Base-by-base conservation (phyloP, 2,888 invertebrate species). In the Lochmaea crataegi region DNA sequence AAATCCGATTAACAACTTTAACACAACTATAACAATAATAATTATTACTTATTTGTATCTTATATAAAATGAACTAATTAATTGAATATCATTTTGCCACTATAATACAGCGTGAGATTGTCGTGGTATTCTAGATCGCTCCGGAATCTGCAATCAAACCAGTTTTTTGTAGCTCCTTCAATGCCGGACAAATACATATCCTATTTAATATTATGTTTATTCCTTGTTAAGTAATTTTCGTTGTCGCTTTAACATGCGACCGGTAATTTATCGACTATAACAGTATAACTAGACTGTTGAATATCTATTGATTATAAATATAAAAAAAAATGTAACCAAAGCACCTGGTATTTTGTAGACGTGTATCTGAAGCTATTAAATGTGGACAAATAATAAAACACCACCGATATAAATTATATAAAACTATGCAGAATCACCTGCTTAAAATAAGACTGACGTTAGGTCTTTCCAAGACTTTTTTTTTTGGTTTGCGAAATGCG, bases 351-450 rank as follows among this genome's bases (percentile, higher is more conserved):
- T 51, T 32, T n/a, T 61, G 18, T 32, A 26, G 9, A 16, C 18
- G 42, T 60, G 18, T 56, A 60, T 11, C 14, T 32, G 42, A 26
- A 32, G 51, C 60, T 68, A 68, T 60, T 68, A 68, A 61, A 67
- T 57, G 26, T 45, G 14, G 45, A 68, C 42, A 68, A 45, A 61
- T 68, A 68, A 68, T 68, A 68, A 68, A 68, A 68, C 48, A 48
- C 61, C 68, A 16, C 32, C 38, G n/a, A 63, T 42, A 68, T 68
- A 68, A 68, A 16, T 53, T 53, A 18, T 58, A 51, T 48, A 60
- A 68, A 67, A 68, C 58, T 58, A 53, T 53, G 45, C 32, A 60
- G 60, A 68, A 45, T 68, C 68, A 68, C 68, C 68, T 68, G 68
- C 68, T 68, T 16, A 14, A 38, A 68, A 68, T 60, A 51, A 61